Evolutionary conservation across 2,113 vertebrate species (phyloP), one percentile per base, ranked within the genome.

Genomic region (Cyanoramphus novaezelandiae): DNA sequence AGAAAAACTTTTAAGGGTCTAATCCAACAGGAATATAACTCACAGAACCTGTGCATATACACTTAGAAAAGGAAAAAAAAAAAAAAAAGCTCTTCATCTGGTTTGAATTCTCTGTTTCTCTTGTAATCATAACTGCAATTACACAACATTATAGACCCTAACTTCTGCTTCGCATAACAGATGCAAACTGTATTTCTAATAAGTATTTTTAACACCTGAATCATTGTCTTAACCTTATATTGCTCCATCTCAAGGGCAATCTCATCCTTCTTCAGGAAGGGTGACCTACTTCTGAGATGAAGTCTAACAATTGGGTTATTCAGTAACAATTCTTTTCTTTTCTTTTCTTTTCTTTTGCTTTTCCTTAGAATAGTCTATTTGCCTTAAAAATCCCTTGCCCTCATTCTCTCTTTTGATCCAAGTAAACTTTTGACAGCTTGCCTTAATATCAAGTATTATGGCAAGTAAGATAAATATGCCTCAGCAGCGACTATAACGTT

Each of bases 161-260:
- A 89, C 4, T 14, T 72, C 31, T 59, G 29, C 13, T 21, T 88
- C 28, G 43, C 23, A 15, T 77, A 86, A 80, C 17, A 55, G 13
- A 21, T 44, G 11, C 5, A 63, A 91, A 78, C 15, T 79, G 57
- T 27, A 65, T 62, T 87, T 64, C 44, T 50, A 81, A 17, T 71
- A 72, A 65, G 19, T 29, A 69, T 67, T 91, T 92, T 90, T 69
- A 86, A 85, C 43, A 77, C 12, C 14, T 50, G 57, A 93, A 62
- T 87, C 31, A 43, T 68, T 90, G 39, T 19, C 62, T 85, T 78
- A 91, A 82, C 53, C 53, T 90, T 83, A 62, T 3, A 76, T 59
- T 88, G 14, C 28, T 92, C 52, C 65, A 72, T 93, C 43, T 97
- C 74, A 57, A 82, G 79, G 68, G 79, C 80, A 93, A 94, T 76